phyloP scores from a whole-genome alignment of 2,113 vertebrate species.

The Gnathochromis pfefferi region DNA sequence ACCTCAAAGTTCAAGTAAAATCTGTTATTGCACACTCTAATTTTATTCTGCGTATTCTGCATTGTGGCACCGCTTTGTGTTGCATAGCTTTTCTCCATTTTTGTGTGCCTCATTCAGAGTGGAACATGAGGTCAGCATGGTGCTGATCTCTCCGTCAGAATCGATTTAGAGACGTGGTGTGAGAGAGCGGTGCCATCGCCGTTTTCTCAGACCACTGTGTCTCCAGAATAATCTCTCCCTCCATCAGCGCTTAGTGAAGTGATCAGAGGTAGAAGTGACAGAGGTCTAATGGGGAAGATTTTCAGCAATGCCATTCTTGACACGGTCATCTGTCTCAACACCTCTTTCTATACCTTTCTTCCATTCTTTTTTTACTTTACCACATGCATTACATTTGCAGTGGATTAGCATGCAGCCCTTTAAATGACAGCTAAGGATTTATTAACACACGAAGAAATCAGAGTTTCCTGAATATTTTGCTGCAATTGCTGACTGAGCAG shows the following conservation, averaged over 20 bases:
- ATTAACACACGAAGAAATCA: not conserved
- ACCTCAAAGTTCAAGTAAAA: not conserved
- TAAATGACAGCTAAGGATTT: not conserved
- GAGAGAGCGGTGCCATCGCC: slow-evolving; percentile 23
- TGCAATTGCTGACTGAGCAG: not conserved
- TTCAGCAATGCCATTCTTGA: not conserved
- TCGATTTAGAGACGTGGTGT: slow-evolving; percentile 33
- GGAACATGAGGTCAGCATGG: slow-evolving; percentile 19
- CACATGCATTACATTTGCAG: not conserved
- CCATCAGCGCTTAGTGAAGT: slow-evolving; percentile 39
- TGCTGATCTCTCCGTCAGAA: slow-evolving; percentile 44
- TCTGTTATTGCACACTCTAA: not conserved
- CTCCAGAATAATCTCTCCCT: slow-evolving; percentile 41
- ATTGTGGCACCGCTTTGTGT: not conserved
- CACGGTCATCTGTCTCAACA: not conserved
- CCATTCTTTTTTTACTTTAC: not conserved
- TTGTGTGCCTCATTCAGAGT: not conserved
- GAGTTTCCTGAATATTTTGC: not conserved
- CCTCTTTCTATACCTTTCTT: not conserved
- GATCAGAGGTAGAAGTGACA: slow-evolving; percentile 54
- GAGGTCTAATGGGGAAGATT: slow-evolving; percentile 34
- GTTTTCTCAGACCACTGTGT: not conserved
- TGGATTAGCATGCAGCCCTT: not conserved
- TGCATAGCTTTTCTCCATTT: not conserved
- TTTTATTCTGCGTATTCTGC: not conserved